Evolutionary conservation across 2,113 vertebrate species (phyloP), one percentile per base, ranked within the genome.

Genomic region (Microtus oregoni): DNA sequence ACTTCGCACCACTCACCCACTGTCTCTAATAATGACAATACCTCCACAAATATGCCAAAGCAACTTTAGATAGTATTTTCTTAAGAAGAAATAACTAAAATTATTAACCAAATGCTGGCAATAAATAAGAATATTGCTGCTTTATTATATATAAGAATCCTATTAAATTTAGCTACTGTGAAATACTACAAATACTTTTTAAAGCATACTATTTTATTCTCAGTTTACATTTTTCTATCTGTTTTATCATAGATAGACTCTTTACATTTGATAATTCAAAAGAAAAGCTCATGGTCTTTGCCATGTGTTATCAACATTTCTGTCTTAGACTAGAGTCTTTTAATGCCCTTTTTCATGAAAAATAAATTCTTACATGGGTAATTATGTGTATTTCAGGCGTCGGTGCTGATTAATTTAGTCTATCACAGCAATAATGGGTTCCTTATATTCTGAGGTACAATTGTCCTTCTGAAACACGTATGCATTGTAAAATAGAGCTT

Each of bases 191-290:
- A 82, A 76, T 72, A 50, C 38, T 50, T 94, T 89, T 38, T 61
- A 70, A 88, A 28, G 52, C 65, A 70, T 26, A 9, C 0, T 50
- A 52, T 91, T 94, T 95, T 87, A 76, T 14, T 87, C 4, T 41
- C 55, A 20, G 17, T 85, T 95, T 90, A 52, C 14, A 91, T 88
- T 97, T 97, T 38, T 89, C 44, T 70, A 12, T 89, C 10, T 96
- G 67, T 50, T 67, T 97, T 94, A 26, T 3, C 26, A 58, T 55
- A 93, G 85, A 41, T 95, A 96, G 15, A 35, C 30, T 90, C 63
- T 88, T 95, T 96, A 94, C 70, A 76, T 89, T 89, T 81, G 17
- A 52, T 89, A 87, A 89, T 11, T 87, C 52, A 96, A 89, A 92
- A 83, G 72, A 47, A 85, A 89, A 92, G 44, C 9, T 94, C 20